Evolutionary conservation across 1,140 invertebrate genomes (phyloP), one percentile per base, ranked within the genome.

Genomic region (Physella acuta): DNA sequence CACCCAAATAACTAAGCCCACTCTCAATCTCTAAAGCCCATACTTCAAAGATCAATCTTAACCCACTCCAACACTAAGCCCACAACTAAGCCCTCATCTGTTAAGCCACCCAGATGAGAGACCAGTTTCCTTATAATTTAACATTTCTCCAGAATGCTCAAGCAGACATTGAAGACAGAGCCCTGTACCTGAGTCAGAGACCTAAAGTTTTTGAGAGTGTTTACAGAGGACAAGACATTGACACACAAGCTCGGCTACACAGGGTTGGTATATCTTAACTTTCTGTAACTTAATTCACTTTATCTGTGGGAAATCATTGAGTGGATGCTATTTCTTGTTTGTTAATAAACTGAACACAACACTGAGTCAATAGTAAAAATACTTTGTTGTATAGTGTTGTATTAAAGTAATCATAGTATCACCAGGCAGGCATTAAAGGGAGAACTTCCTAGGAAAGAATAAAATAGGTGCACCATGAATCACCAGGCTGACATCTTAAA

Each of bases 191-290:
- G 36, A 79, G 73, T 20, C 71, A 77, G 17, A 58, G 79, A 28
- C 69, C 71, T 28, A 73, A 76, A 36, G 81, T 82, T 3, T 82
- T 82, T 71, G 77, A 80, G 14, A 80, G 79, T 58, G 75, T 82
- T 31, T 81, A 80, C 72, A 68, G 81, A 59, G 73, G 73, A 26
- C 76, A 81, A 37, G 73, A 76, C 28, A 58, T 79, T 16, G 73
- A 76, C 26, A 66, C 63, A 0, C 74, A 78, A 1, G 60, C 76
- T 8, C 24, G 75, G 20, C 79, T 82, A 69, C 79, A 81, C 65
- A 75, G 73, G 68, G 80, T 82, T 71, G 53, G 76, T 69, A 20
- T 34, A 5, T 3, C 24, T 20, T 14, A 39, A 30, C 16, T 17
- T 37, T 37, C 4, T 37, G 30, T 20, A 20, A 20, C 8, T 5